A percentile compares a stretch with the other conserved stretches of the same genome.
phyloP scores from a whole-genome alignment of 1,140 invertebrate species.

The Conopomorpha cramerella region DNA sequence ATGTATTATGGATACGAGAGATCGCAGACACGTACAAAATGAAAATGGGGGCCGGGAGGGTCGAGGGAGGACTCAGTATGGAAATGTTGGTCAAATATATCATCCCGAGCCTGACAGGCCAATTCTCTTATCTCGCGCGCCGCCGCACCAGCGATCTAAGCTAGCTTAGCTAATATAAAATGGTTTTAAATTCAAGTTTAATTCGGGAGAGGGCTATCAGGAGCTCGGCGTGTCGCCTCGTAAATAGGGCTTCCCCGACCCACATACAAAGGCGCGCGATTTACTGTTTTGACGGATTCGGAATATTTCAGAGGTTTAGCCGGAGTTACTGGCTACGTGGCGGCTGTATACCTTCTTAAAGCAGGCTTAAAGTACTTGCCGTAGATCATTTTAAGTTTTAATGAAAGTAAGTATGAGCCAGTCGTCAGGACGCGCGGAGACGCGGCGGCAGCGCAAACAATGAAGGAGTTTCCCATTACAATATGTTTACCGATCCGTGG shows the following conservation, averaged over 20 bases:
- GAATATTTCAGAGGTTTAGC: conserved; percentile 44
- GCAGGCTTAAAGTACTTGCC: no score
- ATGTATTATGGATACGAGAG: conserved; percentile 45
- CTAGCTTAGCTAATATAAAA: conserved; percentile 60
- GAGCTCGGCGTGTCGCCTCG: conserved; percentile 21
- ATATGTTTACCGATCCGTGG: conserved; percentile 58
- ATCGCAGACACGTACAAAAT: conserved; percentile 57
- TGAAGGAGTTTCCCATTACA: conserved; percentile 59
- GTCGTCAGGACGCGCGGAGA: conserved; percentile 43
- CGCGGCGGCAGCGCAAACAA: conserved; percentile 58
- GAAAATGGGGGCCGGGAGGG: conserved; percentile 46
- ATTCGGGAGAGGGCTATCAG: conserved; percentile 43
- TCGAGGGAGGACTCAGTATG: conserved; percentile 63
- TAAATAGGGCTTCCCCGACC: conserved; percentile 29
- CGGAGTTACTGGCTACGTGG: conserved; percentile 21
- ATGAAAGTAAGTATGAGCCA: no score
- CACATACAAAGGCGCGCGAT: conserved; percentile 43
- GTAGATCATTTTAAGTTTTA: conserved; percentile 24
- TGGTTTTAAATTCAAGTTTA: conserved; percentile 60
- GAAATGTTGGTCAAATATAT: conserved; percentile 87
- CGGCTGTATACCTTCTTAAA: conserved; percentile 8
- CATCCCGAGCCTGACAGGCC: conserved; percentile 81
- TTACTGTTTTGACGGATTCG: conserved; percentile 48
- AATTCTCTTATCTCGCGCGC: conserved; percentile 79
- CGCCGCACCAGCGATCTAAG: conserved; percentile 47